A percentile compares a stretch with the other conserved stretches of the same genome.
phyloP scores from a whole-genome alignment of 2,113 vertebrate species.

The Melanocharis versteri region DNA sequence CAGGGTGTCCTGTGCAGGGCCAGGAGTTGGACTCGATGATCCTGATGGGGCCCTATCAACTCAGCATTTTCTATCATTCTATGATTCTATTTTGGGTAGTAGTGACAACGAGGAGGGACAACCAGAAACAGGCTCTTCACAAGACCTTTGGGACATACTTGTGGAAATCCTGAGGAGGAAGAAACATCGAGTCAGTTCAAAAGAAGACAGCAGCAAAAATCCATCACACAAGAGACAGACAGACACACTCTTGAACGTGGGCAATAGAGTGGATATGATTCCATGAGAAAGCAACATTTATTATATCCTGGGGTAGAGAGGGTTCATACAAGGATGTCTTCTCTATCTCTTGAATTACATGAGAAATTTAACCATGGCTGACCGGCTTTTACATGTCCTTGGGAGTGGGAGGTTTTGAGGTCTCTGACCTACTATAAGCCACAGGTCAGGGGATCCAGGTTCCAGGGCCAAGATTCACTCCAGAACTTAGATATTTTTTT shows the following conservation, averaged over 20 bases:
- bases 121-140: accelerated
- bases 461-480: not conserved
- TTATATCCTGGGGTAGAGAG: not conserved
- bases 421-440: not conserved
- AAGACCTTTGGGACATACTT: not conserved
- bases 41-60: not conserved
- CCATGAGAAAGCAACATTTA: not conserved
- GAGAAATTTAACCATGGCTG: not conserved
- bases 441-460: not conserved
- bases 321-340: not conserved
- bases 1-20: not conserved
- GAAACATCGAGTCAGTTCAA: not conserved
- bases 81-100: not conserved
- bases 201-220: not conserved
- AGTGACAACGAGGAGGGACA: not conserved
- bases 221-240: not conserved
- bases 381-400: not conserved
- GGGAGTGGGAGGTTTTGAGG: not conserved
- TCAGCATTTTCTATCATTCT: not conserved
- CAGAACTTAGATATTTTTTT: not conserved
- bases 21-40: not conserved
- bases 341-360: not conserved
- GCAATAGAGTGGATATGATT: not conserved
- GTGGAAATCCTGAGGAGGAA: not conserved
- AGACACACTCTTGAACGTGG: not conserved